Base-by-base conservation (phyloP, 2,888 invertebrate genomes). In the Stenichneumon culpator region DNA sequence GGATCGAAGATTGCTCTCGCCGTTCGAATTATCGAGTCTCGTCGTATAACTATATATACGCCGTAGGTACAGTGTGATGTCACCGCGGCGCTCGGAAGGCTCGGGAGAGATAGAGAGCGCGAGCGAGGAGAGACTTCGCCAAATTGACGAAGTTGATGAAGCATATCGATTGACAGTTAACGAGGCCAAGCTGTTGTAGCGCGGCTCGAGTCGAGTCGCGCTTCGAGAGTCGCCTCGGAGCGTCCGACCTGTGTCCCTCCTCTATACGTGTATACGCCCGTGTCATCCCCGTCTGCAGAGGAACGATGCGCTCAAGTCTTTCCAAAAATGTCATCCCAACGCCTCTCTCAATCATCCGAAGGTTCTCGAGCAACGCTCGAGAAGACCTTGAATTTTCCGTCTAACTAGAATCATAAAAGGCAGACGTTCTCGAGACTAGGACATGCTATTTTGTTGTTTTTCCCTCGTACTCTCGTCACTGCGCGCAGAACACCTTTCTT, bases 161-260 rank as follows among this genome's bases (percentile, higher is more conserved):
- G 85, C 85, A 86, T 86, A 86, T 86, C 85, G 85, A 86, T 86
- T 86, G 85, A 86, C 85, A 83, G 85, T 86, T 83, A 86, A 86
- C 85, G 85, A 83, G 85, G 85, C 85, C 82, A 80, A 73, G 85
- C 85, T 79, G 79, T 65, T 82, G 80, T 79, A 77, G 79, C 67
- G 63, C 57, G 36, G 47, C 68, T 83, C 14, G 68, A 74, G 52
- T 77, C 77, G 74, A 79, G 82, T 67, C 39, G 78, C 69, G 47
- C 74, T 67, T 54, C 74, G 68, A 75, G 84, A 75, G 54, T 79
- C 68, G 73, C 60, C 57, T 60, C 60, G 67, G 16, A 39, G 19
- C 25, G 11, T 14, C 39, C 60, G 50, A 52, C 72, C 22, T 65
- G 39, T 65, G 39, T 67, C 36, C 36, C 32, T 25, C 36, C 36